phyloP scores from a whole-genome alignment of 2,888 invertebrate species.

The Dryocosmus kuriphilus region DNA sequence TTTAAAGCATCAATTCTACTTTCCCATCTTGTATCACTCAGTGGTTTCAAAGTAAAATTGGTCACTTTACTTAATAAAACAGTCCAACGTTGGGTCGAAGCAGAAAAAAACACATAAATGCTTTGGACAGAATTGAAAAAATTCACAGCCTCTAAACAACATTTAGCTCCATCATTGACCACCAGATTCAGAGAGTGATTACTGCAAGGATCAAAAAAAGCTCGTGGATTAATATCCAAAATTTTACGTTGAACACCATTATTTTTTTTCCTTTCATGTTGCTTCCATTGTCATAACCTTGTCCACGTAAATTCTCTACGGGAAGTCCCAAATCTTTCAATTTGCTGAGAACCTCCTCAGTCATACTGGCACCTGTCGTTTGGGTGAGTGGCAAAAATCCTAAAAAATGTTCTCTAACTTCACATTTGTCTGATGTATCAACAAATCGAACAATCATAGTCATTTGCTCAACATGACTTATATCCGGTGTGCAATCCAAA shows the following conservation, averaged over 20 bases:
- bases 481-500: too few relatives aligned
- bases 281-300: constrained; percentile 53
- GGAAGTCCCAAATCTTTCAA: constrained; percentile 17
- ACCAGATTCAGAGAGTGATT: too few relatives aligned
- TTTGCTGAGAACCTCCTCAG: constrained; percentile 5
- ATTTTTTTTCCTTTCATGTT: constrained; percentile 52
- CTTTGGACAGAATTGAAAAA: too few relatives aligned
- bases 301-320: constrained; percentile 45
- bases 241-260: constrained; percentile 56
- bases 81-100: constrained; percentile 13
- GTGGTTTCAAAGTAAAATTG: too few relatives aligned
- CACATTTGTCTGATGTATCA: too few relatives aligned
- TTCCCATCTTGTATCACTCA: constrained; percentile 27
- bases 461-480: too few relatives aligned
- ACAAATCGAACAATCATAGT: too few relatives aligned
- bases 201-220: too few relatives aligned
- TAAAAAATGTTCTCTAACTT: constrained; percentile 48
- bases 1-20: constrained; percentile 27
- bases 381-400: constrained; percentile 37
- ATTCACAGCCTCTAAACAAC: constrained; percentile 59
- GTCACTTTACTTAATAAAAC: neutral
- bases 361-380: constrained; percentile 40
- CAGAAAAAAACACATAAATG: constrained; percentile 37
- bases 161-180: constrained; percentile 22
- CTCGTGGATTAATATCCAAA: constrained; percentile 60